Conservation (phyloP, 2,113 vertebrate genomes). For the Scomber colias region DNA sequence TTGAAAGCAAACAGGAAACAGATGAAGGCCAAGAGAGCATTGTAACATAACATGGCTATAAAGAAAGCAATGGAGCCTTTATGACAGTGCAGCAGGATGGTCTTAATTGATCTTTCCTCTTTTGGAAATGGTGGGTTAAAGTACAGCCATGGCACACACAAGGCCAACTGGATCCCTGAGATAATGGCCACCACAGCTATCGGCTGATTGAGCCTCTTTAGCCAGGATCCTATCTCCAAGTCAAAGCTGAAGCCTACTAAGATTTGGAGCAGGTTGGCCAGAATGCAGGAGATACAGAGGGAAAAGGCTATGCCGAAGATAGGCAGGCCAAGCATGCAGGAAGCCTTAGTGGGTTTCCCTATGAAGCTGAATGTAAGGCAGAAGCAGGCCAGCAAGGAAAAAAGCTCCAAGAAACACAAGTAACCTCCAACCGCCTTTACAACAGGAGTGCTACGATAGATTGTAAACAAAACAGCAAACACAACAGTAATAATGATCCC, state of each 20-base stretch:
- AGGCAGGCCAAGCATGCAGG: conserved; percentile 55
- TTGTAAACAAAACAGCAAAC: conserved; percentile 54
- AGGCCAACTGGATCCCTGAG: conserved; percentile 54
- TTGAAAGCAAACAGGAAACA: conserved; percentile 75
- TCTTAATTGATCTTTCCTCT: rapidly evolving
- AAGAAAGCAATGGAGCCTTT: neutral
- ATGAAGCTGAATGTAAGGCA: conserved; percentile 45
- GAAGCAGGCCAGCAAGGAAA: conserved; percentile 68
- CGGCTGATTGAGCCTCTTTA: conserved; percentile 65
- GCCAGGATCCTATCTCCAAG: neutral
- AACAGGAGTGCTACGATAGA: conserved; percentile 65
- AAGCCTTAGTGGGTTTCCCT: conserved; percentile 15
- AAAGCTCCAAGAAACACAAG: conserved; percentile 72
- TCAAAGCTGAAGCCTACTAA: conserved; percentile 70
- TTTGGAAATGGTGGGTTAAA: neutral
- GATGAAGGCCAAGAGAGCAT: conserved; percentile 36
- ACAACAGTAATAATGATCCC: conserved; percentile 50
- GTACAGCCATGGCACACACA: conserved; percentile 67
- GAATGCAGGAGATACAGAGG: conserved; percentile 75
- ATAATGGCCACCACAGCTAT: conserved; percentile 39
- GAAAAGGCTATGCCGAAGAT: conserved; percentile 68
- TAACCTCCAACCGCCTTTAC: conserved; percentile 75
- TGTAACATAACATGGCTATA: conserved; percentile 57
- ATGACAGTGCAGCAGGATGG: conserved; percentile 45
- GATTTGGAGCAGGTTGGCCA: conserved; percentile 79